Conservation (phyloP, 2,888 invertebrate species). For the Pecten maximus region DNA sequence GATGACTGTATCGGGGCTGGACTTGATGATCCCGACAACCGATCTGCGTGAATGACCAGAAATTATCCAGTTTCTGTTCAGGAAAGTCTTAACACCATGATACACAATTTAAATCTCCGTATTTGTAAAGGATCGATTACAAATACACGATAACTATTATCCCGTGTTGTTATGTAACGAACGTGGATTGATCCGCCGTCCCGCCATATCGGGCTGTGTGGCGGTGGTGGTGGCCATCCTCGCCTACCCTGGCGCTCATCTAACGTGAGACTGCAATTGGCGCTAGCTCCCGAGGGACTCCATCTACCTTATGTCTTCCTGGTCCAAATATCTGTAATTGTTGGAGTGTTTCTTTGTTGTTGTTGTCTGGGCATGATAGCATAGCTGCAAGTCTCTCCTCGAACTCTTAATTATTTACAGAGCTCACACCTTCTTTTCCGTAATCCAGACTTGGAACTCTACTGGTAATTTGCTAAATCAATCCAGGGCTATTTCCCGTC, state of each 20-base stretch:
- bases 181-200: neutral
- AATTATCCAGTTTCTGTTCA: neutral
- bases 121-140: conserved; percentile 11
- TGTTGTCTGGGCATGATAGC: neutral
- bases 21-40: neutral
- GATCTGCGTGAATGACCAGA: neutral
- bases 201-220: neutral
- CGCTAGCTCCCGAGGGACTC: neutral
- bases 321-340: neutral
- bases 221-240: neutral
- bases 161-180: neutral
- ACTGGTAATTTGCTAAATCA: conserved; percentile 32
- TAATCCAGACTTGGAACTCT: conserved; percentile 25
- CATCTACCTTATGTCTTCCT: conserved; percentile 22
- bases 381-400: neutral
- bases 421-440: conserved; percentile 18
- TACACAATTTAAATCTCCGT: neutral
- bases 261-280: conserved; percentile 4
- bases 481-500: neutral
- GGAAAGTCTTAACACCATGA: neutral
- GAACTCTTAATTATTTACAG: neutral
- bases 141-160: neutral
- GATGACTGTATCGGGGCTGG: neutral
- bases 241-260: neutral
- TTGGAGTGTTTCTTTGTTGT: conserved; percentile 16